phyloP scores from a whole-genome alignment of 2,888 invertebrate species.

The Oxystoma pomonae region DNA sequence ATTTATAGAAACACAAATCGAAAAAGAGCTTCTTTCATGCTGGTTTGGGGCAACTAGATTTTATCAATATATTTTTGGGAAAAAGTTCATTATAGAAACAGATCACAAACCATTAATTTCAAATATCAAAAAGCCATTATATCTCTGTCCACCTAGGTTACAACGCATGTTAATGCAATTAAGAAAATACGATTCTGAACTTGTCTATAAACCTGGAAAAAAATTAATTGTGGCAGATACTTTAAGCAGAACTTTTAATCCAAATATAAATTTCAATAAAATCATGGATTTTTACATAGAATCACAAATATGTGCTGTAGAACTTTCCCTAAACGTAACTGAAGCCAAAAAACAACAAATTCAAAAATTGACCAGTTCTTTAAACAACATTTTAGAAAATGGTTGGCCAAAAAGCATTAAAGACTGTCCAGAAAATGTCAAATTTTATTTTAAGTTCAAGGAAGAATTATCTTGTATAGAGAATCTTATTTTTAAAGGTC shows the following conservation, averaged over 20 bases:
- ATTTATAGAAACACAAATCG: slow-evolving; percentile 37
- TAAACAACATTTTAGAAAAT: slow-evolving; percentile 26
- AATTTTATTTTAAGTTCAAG: slow-evolving; percentile 17
- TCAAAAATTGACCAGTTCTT: slow-evolving; percentile 11
- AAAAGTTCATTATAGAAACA: slow-evolving; percentile 22
- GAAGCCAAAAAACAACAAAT: slow-evolving; percentile 17
- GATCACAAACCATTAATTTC: slow-evolving; percentile 17
- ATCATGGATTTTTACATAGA: not conserved
- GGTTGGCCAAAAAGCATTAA: slow-evolving; percentile 30
- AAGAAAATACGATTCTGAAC: not conserved
- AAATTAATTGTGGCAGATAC: too few relatives aligned
- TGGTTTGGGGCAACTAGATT: slow-evolving; percentile 27
- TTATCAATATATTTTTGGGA: slow-evolving; percentile 24
- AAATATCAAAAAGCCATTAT: not conserved
- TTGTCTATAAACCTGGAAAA: not conserved
- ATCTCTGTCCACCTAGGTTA: not conserved
- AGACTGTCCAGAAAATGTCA: slow-evolving; percentile 14
- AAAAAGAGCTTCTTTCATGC: slow-evolving; percentile 41
- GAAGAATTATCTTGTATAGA: slow-evolving; percentile 17
- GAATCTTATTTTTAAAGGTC: slow-evolving; percentile 22
- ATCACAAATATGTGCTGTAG: slow-evolving; percentile 1
- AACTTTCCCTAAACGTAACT: slow-evolving; percentile 2
- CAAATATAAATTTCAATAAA: not conserved
- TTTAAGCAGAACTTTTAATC: slow-evolving; percentile 1
- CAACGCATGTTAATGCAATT: not conserved